phyloP scores from a whole-genome alignment of 2,888 invertebrate species.

The Patella caerulea region DNA sequence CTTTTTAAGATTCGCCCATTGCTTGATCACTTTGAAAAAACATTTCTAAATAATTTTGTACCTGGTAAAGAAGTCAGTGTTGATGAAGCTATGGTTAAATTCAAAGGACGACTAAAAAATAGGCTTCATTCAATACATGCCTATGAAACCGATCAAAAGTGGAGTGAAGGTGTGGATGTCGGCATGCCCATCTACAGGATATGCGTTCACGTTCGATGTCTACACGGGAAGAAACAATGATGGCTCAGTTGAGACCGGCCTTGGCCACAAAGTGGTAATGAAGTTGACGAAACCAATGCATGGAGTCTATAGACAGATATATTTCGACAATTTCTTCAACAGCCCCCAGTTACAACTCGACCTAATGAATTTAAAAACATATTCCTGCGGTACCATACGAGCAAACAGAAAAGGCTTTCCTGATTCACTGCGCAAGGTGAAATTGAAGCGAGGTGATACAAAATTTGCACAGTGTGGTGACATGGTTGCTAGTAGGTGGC shows the following conservation, averaged over 20 bases:
- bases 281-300: not conserved
- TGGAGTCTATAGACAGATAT: not conserved
- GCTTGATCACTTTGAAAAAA: too few relatives aligned
- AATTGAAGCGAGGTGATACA: not conserved
- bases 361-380: not conserved
- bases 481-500: not conserved
- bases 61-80: conserved; percentile 22
- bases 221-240: conserved; percentile 23
- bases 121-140: conserved; percentile 28
- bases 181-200: conserved; percentile 23
- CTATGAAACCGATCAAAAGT: conserved; percentile 26
- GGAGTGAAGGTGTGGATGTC: conserved; percentile 31
- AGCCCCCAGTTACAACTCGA: not conserved
- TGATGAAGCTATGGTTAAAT: conserved; percentile 29
- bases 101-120: conserved; percentile 23
- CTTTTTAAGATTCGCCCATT: too few relatives aligned
- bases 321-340: not conserved
- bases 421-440: not conserved
- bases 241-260: not conserved
- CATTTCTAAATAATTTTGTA: conserved; percentile 20
- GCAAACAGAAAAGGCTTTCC: not conserved
- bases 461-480: not conserved
- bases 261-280: not conserved
- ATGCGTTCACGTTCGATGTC: conserved; percentile 27
- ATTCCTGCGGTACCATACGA: not conserved